Base-by-base conservation (phyloP, 1,140 invertebrate genomes). In the Drosophila ercepeae region DNA sequence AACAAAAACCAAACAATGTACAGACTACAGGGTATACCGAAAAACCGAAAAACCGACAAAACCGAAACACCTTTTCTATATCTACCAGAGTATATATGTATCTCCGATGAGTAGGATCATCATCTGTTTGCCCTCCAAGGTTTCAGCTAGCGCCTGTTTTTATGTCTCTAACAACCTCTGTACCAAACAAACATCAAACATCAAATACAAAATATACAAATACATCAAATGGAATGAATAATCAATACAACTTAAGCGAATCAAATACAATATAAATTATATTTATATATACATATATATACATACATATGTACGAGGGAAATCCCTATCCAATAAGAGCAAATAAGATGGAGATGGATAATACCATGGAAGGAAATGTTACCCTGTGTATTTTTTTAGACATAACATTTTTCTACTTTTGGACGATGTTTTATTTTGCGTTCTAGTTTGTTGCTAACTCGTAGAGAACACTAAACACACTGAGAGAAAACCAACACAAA, bases 111-210 rank as follows among this genome's bases (percentile, higher is more conserved):
- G 36, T 63, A 59, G 61, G 74, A 59, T 59, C 55, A 57, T 79
- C 65, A 51, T 78, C 78, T 81, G 77, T 81, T 78, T 77, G 73
- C 81, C 81, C 81, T 84, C 81, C 82, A 86, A 86, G 81, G 81
- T 86, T 86, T 86, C 81, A 86, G 81, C 82, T 77, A 77, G 72
- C 81, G 82, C 81, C 81, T 86, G 68, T 86, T 81, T 84, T 86
- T 67, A 81, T 70, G 81, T 86, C 72, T 81, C 45, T 60, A 45
- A 64, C 48, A 50, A 63, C 50, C 50, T 55, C 74, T 83, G 74
- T 83, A 82, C 78, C 74, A 82, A 82, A n/a, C n/a, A n/a, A n/a
- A n/a, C n/a, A n/a, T n/a, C n/a, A n/a, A 45, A 55, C 9, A 44
- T 36, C 5, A 67, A 58, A 29, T 54, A 44, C 25, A 78, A 60